Percentiles rank a stretch among this genome's conserved stretches.
Evolutionary conservation across 2,888 invertebrate genomes (phyloP).

Genomic region (Azorinus chamasolen): DNA sequence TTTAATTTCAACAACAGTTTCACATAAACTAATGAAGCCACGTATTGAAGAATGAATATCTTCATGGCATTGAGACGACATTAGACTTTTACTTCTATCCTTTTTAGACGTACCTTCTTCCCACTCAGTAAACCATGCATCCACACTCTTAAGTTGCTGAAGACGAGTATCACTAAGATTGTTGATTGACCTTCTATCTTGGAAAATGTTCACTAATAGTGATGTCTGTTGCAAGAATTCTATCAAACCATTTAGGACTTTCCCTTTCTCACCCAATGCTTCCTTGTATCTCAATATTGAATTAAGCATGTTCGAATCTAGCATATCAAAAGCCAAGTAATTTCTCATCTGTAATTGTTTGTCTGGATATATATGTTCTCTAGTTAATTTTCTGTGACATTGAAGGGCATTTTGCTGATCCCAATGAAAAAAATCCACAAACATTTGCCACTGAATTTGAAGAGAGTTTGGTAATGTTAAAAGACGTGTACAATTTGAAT

Average conservation of each 20-base stretch:
- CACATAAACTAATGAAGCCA: constrained; percentile 27
- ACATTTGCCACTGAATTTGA: constrained; percentile 29
- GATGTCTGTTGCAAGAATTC: constrained; percentile 48
- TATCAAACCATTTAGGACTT: constrained; percentile 40
- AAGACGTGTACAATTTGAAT: constrained; percentile 6
- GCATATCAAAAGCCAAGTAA: constrained; percentile 46
- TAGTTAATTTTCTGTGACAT: constrained; percentile 46
- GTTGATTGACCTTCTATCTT: constrained; percentile 32
- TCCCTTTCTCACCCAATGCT: constrained; percentile 35
- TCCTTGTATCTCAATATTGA: constrained; percentile 41
- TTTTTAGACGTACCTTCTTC: constrained; percentile 5
- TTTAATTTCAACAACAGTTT: background rate
- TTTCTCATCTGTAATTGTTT: constrained; percentile 49
- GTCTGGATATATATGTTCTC: constrained; percentile 50
- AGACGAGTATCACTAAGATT: constrained; percentile 20
- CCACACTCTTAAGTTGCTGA: constrained; percentile 18
- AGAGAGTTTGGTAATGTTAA: constrained; percentile 9
- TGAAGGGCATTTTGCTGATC: constrained; percentile 55
- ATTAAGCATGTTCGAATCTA: constrained; percentile 45
- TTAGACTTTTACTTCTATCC: constrained; percentile 9
- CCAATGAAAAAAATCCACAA: constrained; percentile 45
- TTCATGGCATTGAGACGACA: constrained; percentile 35
- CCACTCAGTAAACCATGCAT: constrained; percentile 36
- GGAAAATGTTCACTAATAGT: constrained; percentile 37
- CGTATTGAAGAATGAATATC: constrained; percentile 33